Evolutionary conservation across 2,888 invertebrate genomes (phyloP).

Genomic region (Limnephilus rhombicus): DNA sequence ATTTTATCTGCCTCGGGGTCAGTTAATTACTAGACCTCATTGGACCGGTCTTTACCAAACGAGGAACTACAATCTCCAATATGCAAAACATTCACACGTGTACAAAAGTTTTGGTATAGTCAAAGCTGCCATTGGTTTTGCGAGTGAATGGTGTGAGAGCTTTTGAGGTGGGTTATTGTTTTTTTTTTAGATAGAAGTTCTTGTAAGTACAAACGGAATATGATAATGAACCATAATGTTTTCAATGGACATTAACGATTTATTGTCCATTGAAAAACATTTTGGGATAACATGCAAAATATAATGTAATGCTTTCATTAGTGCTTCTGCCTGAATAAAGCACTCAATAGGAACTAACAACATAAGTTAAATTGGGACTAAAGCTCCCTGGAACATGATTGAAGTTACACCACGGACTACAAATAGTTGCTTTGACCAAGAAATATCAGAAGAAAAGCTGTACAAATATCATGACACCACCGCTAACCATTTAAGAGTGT

Average conservation of each 20-base stretch:
- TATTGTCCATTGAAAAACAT: too few species aligned
- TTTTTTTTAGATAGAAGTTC: background rate
- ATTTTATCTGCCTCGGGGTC: constrained; percentile 29
- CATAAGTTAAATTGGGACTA: too few species aligned
- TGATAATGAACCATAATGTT: background rate
- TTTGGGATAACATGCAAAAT: background rate
- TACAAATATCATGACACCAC: too few species aligned
- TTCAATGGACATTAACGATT: background rate
- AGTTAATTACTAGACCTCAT: constrained; percentile 37
- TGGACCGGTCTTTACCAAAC: background rate
- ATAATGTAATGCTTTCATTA: background rate
- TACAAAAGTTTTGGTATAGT: background rate
- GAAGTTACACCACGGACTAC: too few species aligned
- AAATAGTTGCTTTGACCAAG: too few species aligned
- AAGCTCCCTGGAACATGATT: too few species aligned
- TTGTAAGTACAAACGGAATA: background rate
- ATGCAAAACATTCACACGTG: background rate
- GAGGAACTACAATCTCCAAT: background rate
- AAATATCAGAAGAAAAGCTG: too few species aligned
- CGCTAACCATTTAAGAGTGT: too few species aligned
- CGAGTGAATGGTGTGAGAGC: background rate
- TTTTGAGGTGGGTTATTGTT: background rate
- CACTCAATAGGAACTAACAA: too few species aligned
- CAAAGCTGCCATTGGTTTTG: background rate
- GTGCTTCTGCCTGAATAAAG: too few species aligned